Percentiles rank a stretch among this genome's conserved stretches.
Evolutionary conservation across 2,888 invertebrate species (phyloP).

Genomic region (Rutpela maculata): DNA sequence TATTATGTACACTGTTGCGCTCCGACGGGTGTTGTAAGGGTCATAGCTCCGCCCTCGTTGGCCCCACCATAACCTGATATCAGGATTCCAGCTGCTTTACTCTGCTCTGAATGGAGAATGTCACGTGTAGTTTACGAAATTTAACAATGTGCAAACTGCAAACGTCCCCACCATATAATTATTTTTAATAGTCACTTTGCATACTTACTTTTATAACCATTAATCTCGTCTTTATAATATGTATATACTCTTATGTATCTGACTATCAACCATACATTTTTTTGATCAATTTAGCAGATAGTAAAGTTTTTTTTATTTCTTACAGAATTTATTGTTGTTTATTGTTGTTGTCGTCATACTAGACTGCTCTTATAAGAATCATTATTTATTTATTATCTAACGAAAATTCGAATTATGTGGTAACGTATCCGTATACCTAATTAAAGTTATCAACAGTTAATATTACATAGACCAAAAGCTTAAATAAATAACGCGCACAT

Average conservation of each 20-base stretch:
- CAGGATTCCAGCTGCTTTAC: slow-evolving; percentile 67
- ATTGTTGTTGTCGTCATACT: too few species aligned
- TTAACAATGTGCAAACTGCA: slow-evolving; percentile 68
- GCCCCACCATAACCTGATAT: slow-evolving; percentile 64
- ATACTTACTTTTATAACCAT: slow-evolving; percentile 41
- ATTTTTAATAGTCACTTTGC: slow-evolving; percentile 50
- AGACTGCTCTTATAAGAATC: too few species aligned
- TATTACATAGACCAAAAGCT: too few species aligned
- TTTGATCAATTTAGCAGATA: not conserved
- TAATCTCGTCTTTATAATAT: slow-evolving; percentile 7
- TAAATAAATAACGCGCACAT: too few species aligned
- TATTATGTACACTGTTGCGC: slow-evolving; percentile 63
- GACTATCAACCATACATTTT: not conserved
- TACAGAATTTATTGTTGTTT: too few species aligned
- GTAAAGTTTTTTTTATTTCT: too few species aligned
- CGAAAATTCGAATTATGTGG: too few species aligned
- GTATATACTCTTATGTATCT: not conserved
- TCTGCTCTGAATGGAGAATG: slow-evolving; percentile 69
- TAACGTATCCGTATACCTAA: too few species aligned
- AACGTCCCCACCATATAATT: slow-evolving; percentile 58
- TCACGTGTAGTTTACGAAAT: slow-evolving; percentile 68
- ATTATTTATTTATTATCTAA: too few species aligned
- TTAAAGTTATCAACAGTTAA: too few species aligned
- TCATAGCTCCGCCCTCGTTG: slow-evolving; percentile 67
- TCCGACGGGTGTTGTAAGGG: slow-evolving; percentile 67